Percentiles rank a stretch among this genome's conserved stretches.
phyloP scores from a whole-genome alignment of 2,797 vertebrate species.

The Halcyon chelicuti region DNA sequence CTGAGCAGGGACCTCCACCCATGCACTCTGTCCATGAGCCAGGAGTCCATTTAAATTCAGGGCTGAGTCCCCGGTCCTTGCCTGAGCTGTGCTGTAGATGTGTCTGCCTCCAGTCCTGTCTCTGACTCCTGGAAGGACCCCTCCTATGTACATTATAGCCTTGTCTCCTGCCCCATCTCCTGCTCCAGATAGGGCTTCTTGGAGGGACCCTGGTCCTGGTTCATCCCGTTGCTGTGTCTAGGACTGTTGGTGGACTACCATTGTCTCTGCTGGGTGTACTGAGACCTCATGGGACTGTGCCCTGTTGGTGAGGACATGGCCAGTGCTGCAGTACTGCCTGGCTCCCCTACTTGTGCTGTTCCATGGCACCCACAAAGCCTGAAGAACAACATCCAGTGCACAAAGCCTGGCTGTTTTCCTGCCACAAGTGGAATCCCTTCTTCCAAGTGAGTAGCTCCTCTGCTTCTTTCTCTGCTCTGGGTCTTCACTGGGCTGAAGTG shows the following conservation, averaged over 20 bases:
- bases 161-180: not conserved
- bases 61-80: not conserved
- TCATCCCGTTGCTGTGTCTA: not conserved
- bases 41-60: not conserved
- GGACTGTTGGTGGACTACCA: not conserved
- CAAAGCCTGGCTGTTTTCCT: too few species aligned
- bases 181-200: not conserved
- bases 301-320: not conserved
- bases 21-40: not conserved
- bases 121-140: not conserved
- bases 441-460: not conserved
- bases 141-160: not conserved
- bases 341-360: not conserved
- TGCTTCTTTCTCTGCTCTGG: not conserved
- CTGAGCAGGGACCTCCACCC: not conserved
- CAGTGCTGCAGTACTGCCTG: not conserved
- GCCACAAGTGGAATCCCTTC: not conserved
- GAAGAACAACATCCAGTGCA: not conserved
- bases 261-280: accelerated
- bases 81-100: not conserved
- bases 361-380: not conserved
- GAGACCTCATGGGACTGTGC: not conserved
- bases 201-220: not conserved
- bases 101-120: not conserved
- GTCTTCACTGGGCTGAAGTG: not conserved